Conservation (phyloP, 1,140 invertebrate genomes). For the Drosophila arizonae region DNA sequence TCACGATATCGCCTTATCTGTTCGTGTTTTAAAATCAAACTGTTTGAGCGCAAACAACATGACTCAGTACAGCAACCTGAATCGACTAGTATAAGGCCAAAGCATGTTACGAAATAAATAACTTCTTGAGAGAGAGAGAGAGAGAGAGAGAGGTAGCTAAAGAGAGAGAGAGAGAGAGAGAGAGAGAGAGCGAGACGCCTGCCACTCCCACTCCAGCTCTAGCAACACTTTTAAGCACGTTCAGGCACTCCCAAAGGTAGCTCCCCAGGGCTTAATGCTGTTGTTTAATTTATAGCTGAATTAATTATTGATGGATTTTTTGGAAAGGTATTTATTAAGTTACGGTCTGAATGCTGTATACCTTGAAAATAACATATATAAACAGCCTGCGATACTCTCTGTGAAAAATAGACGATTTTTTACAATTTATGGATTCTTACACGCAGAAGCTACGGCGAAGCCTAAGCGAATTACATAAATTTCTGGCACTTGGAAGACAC, state of each 20-base stretch:
- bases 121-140: too few relatives aligned
- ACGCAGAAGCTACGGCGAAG: neutral
- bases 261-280: conserved; percentile 3
- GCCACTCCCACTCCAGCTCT: neutral
- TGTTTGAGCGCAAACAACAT: neutral
- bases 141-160: neutral
- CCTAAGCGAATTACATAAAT: conserved; percentile 28
- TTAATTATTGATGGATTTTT: conserved; percentile 39
- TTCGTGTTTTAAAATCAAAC: neutral
- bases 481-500: conserved; percentile 42
- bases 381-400: neutral
- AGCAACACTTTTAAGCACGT: neutral
- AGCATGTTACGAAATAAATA: neutral
- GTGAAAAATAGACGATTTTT: conserved; percentile 16
- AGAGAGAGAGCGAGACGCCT: too few relatives aligned
- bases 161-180: too few relatives aligned
- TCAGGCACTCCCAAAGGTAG: neutral
- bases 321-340: conserved; percentile 1
- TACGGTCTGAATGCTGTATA: neutral
- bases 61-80: neutral
- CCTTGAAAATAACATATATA: neutral
- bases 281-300: conserved; percentile 27
- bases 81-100: neutral
- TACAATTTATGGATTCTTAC: conserved; percentile 21
- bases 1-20: neutral